Percentiles rank a stretch among this genome's conserved stretches.
phyloP scores from a whole-genome alignment of 2,888 invertebrate genomes.

The Aphodius granarius region DNA sequence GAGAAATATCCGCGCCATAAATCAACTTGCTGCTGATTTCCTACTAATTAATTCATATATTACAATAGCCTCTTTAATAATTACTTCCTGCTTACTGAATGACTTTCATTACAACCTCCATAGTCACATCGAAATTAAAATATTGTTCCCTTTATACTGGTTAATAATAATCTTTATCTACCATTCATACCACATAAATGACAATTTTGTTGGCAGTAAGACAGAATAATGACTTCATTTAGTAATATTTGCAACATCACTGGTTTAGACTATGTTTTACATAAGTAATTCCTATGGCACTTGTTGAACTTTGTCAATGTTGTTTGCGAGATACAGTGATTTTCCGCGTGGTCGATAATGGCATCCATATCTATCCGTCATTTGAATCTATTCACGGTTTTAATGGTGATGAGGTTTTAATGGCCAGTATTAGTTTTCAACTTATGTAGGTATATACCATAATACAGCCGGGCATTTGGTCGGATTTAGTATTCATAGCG shows the following conservation, averaged over 20 bases:
- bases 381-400: not conserved
- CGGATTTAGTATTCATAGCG: not conserved
- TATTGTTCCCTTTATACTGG: not conserved
- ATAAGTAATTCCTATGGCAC: too few relatives aligned
- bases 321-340: not conserved
- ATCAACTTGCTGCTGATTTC: not conserved
- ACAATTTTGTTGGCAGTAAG: too few relatives aligned
- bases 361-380: not conserved
- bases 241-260: not conserved
- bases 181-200: too few relatives aligned
- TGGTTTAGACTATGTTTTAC: too few relatives aligned
- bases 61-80: not conserved
- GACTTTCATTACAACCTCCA: not conserved
- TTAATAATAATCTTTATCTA: not conserved
- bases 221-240: too few relatives aligned
- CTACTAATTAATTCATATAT: not conserved
- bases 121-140: not conserved
- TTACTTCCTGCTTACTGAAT: not conserved
- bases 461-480: not conserved
- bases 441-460: not conserved
- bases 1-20: not conserved
- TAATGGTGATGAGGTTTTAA: not conserved
- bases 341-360: not conserved
- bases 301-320: not conserved
- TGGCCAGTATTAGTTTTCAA: not conserved